Evolutionary conservation across 2,797 vertebrate genomes (phyloP), one percentile per base, ranked within the genome.

Genomic region (Bradypodion ventrale): DNA sequence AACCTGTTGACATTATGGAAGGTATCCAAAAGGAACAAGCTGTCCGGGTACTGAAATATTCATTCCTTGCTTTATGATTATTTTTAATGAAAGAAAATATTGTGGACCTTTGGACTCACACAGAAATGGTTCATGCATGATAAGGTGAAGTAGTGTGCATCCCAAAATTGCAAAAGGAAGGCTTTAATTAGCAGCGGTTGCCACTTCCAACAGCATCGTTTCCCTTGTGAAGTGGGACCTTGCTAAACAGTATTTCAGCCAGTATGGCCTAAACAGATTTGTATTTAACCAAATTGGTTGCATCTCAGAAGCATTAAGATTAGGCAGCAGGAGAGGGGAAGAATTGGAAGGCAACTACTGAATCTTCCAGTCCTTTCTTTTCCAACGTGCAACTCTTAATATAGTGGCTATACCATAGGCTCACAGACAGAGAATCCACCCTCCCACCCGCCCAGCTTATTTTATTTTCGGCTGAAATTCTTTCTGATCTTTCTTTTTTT

Each of bases 21-120:
- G 98, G 98, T 84, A 98, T 99, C 79, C 97, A 97, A 94, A 98
- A 96, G 95, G 98, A 99, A 75, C 98, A 99, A 95, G 97, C 98
- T 85, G 90, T 98, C 85, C 96, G 94, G 97, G 98, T 99, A 97
- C 78, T 86, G 37, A 90, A 84, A 68, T 68, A 80, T 87, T 63
- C 4, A 27, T 27, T 23, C 21, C 66, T 75, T 86, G 52, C 85
- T 78, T 49, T 29, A 80, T 86, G 66, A 23, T 0, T n/a, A 62
- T 80, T 83, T 87, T 35, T 82, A 25, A n/a, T 42, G 52, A 81
- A 44, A 72, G 7, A 81, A 23, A n/a, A 32, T 80, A 27, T 84
- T 77, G 40, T 81, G 78, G 46, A 21, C 46, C 52, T 21, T 56
- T 19, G 21, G 52, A 13, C 52, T 56, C 52, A 56, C 52, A 56